Base-by-base conservation (phyloP, 2,113 vertebrate species). In the Malurus melanocephalus region DNA sequence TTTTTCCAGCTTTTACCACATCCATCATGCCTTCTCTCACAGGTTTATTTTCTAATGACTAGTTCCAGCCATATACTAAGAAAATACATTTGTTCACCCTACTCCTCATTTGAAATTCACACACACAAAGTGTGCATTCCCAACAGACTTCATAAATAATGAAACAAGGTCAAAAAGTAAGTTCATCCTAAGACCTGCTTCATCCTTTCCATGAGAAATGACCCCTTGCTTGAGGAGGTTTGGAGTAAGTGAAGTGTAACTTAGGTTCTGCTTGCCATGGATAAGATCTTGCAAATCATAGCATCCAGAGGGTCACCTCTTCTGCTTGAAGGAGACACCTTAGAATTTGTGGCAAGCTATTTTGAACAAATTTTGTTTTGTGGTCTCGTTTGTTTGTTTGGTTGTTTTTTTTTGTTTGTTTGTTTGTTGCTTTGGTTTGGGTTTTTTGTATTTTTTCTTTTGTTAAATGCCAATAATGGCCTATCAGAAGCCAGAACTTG, bases 41-140 rank as follows among this genome's bases (percentile, higher is more conserved):
- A 59, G 16, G 13, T 74, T 88, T 84, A 64, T 76, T 90, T 93
- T 48, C 55, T 75, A 73, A 67, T 26, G 45, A 59, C 30, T 71
- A 49, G 53, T 52, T 46, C 17, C 67, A 86, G 71, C 38, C 30
- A 28, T 26, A 52, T 5, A 57, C 57, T 88, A 85, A 78, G 43
- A 42, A 93, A 89, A 92, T 59, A 65, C 33, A 89, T 94, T 94
- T 74, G 26, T 76, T 92, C 68, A 80, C 43, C 73, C 38, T 84
- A 68, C 30, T 89, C 22, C 65, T 88, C 57, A 62, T 82, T 91
- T 90, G 72, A 93, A 89, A 87, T 65, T 88, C 88, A 79, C 74
- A 72, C 38, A 38, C 20, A 69, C 7, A 17, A 84, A 59, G 40
- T 60, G 6, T 40, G 7, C 2, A 0, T 35, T 92, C 76, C 57